phyloP scores from a whole-genome alignment of 2,113 vertebrate genomes.

The Nesoenas mayeri region DNA sequence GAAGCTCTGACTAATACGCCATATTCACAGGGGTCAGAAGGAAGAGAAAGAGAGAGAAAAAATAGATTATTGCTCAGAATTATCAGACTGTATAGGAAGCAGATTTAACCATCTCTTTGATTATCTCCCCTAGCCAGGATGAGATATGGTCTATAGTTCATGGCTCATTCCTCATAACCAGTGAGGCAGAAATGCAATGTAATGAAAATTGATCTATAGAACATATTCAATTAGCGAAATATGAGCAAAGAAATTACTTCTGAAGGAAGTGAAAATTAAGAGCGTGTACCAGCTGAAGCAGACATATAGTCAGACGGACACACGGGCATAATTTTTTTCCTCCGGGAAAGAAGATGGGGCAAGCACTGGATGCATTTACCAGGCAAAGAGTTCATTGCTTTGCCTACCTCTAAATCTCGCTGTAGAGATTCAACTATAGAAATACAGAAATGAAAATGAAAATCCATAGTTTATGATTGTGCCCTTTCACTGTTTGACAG shows the following conservation, averaged over 20 bases:
- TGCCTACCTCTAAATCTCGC: background rate
- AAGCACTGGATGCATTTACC: background rate
- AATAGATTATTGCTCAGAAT: background rate
- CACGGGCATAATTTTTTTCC: background rate
- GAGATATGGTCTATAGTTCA: constrained; percentile 11
- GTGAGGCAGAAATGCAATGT: constrained; percentile 36
- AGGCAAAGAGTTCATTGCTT: background rate
- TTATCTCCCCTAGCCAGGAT: constrained; percentile 36
- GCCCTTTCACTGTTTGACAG: background rate
- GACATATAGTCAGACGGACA: background rate
- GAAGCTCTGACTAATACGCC: background rate
- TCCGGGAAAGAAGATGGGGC: background rate
- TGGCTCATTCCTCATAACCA: constrained; percentile 15
- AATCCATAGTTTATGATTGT: background rate
- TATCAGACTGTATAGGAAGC: background rate
- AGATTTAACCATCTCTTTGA: constrained; percentile 26
- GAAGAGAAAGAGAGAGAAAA: background rate
- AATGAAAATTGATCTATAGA: constrained; percentile 62
- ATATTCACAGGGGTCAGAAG: background rate
- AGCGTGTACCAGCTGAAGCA: background rate
- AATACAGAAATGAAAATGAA: background rate
- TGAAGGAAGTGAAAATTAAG: constrained; percentile 24
- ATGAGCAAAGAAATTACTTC: constrained; percentile 18
- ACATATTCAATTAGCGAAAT: background rate
- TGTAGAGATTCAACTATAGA: background rate